Evolutionary conservation across 2,797 vertebrate species (phyloP).

Genomic region (Acridotheres tristis): DNA sequence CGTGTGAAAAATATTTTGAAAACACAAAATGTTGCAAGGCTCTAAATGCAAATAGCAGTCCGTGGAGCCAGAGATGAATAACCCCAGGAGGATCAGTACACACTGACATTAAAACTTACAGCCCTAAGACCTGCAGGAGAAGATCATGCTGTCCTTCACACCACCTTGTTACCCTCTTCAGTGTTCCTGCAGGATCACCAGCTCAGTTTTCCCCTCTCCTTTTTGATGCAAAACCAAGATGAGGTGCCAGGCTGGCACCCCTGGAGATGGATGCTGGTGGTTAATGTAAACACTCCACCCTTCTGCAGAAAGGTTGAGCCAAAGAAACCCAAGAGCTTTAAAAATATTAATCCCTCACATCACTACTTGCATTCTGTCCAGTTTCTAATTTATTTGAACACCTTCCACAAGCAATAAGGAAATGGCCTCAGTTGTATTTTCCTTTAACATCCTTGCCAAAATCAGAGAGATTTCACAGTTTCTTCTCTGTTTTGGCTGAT

Average conservation of each 20-base stretch:
- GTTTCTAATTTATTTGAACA: constrained; percentile 27
- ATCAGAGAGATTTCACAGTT: background rate
- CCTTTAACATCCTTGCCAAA: background rate
- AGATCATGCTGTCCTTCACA: background rate
- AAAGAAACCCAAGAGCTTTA: constrained; percentile 3
- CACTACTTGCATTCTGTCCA: background rate
- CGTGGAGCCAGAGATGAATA: background rate
- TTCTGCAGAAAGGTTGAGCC: background rate
- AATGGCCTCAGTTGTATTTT: background rate
- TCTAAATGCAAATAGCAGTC: background rate
- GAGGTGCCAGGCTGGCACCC: background rate
- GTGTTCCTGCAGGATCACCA: background rate
- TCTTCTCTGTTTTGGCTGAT: background rate
- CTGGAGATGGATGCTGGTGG: background rate
- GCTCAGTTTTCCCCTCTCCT: background rate
- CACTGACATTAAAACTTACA: background rate
- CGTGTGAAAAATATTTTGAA: constrained; percentile 28
- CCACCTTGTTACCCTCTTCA: background rate
- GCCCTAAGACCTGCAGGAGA: background rate
- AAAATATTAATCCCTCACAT: background rate
- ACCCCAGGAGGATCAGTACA: background rate
- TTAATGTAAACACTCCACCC: background rate
- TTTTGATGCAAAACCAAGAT: background rate
- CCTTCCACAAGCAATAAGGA: background rate
- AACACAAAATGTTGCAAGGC: background rate